A percentile compares a stretch with the other conserved stretches of the same genome.
Conservation (phyloP, 2,888 invertebrate genomes). For the Dolichopus griseipennis region DNA sequence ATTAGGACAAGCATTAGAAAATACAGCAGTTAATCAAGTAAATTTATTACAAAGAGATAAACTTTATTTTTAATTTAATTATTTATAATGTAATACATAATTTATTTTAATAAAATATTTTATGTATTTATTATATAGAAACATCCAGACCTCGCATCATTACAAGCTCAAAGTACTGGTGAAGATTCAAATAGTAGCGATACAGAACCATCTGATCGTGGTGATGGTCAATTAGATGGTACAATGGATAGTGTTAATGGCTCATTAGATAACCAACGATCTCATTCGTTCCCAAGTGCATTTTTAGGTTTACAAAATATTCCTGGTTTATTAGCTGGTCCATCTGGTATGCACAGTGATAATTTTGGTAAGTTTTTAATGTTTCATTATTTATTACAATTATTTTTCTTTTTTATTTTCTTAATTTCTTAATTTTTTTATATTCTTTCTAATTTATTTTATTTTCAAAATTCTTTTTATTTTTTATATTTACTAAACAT, state of each 20-base stretch:
- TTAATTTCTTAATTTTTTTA: not conserved
- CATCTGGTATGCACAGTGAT: slow-evolving; percentile 73
- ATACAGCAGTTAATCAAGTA: slow-evolving; percentile 45
- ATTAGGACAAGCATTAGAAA: slow-evolving; percentile 66
- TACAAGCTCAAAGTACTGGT: slow-evolving; percentile 62
- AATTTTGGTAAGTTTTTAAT: slow-evolving; percentile 63
- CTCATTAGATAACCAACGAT: slow-evolving; percentile 55
- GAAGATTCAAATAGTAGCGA: slow-evolving; percentile 80
- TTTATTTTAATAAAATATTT: not conserved
- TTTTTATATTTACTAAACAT: slow-evolving; percentile 8
- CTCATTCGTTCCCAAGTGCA: slow-evolving; percentile 69
- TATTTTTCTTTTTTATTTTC: slow-evolving; percentile 11
- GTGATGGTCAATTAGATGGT: slow-evolving; percentile 53
- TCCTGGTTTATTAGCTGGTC: slow-evolving; percentile 74
- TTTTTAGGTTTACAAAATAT: slow-evolving; percentile 71
- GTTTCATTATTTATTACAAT: not conserved
- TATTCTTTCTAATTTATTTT: slow-evolving; percentile 8
- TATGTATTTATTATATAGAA: slow-evolving; percentile 29
- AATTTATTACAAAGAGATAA: not conserved
- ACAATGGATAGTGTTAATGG: slow-evolving; percentile 57
- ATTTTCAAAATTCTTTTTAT: slow-evolving; percentile 12
- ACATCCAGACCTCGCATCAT: slow-evolving; percentile 49
- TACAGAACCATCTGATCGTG: slow-evolving; percentile 62
- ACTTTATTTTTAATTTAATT: not conserved
- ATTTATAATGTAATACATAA: not conserved